Evolutionary conservation across 2,797 vertebrate species (phyloP).

Genomic region (Chelonia mydas): DNA sequence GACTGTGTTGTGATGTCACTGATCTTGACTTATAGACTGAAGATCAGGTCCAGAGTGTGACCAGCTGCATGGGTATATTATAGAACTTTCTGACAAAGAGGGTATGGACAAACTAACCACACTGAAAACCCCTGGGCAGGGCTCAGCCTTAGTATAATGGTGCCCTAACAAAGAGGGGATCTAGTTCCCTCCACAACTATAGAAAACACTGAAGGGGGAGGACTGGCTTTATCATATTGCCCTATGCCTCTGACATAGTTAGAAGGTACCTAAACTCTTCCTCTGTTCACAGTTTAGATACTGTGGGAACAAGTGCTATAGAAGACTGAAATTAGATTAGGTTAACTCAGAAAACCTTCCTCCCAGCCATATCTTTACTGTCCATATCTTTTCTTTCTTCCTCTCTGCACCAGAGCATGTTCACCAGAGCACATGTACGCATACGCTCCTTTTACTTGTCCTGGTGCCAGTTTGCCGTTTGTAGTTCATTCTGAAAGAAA

Average conservation of each 20-base stretch:
- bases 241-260: not conserved
- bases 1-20: too few relatives aligned
- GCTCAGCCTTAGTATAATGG: not conserved
- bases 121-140: not conserved
- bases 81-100: not conserved
- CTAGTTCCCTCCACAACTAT: not conserved
- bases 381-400: not conserved
- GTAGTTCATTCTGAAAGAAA: not conserved
- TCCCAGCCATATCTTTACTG: fast-evolving
- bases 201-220: not conserved
- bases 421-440: not conserved
- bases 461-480: not conserved
- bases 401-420: not conserved
- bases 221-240: not conserved
- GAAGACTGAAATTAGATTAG: not conserved
- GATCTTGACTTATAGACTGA: not conserved
- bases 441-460: not conserved
- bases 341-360: not conserved
- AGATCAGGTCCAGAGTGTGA: not conserved
- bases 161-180: too few relatives aligned
- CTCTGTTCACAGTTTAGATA: not conserved
- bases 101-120: not conserved
- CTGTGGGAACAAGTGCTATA: not conserved
- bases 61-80: not conserved
- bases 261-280: not conserved